Base-by-base conservation (phyloP, 2,888 invertebrate species). In the Limnephilus marmoratus region DNA sequence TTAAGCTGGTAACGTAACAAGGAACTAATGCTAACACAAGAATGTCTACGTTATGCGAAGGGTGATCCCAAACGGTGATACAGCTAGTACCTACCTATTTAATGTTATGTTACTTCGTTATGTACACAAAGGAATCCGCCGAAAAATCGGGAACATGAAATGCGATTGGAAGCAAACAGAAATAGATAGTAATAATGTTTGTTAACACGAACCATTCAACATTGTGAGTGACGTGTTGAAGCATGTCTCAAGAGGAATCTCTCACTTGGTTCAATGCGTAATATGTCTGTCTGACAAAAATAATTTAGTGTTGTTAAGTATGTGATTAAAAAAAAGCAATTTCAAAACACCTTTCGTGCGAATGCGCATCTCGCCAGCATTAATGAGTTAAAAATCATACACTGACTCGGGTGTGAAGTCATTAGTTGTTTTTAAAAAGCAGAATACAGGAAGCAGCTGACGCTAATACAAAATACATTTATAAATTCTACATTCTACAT, bases 161-260 rank as follows among this genome's bases (percentile, higher is more conserved):
- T 15, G 31, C 13, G 68, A 87, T 68, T 53, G 34, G 29, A 31
- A 68, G 53, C 49, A 31, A 53, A 53, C 49, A 18, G 11, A 31
- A 49, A 87, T 87, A 53, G 87, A 53, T 34, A 85, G 68, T 68
- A 68, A 68, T 83, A 83, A 83, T 83, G 83, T 37, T 83, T 83
- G 83, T 83, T 37, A 83, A 83, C 83, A 83, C 24, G 37, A 83
- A 37, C 34, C 29, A 83, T 83, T 83, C 83, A 83, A 83, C 37
- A 34, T n/a, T 24, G 83, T 7, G 83, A 37, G 34, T 83, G 83
- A 83, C 24, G 24, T n/a, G 68, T 68, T 68, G 68, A 68, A 68
- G 24, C 24, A 5, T 68, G 68, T 68, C 24, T 68, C 68, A n/a
- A 68, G 68, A 68, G 68, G 7, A 68, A 68, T 24, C n/a, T 68